Base-by-base conservation (phyloP, 2,797 vertebrate species). In the Coreius guichenoti region DNA sequence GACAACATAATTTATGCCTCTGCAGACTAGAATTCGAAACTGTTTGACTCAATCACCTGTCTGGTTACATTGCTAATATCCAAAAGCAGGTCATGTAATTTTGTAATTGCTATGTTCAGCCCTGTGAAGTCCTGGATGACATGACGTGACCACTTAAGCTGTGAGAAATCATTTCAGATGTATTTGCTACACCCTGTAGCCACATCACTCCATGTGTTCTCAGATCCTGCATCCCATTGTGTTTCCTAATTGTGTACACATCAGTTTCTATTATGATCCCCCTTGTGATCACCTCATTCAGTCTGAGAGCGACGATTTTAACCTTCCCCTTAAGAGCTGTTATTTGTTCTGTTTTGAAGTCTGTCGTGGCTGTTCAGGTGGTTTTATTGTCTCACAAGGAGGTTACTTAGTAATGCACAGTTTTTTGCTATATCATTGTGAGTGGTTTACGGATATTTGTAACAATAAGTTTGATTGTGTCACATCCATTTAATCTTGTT, bases 31-130 rank as follows among this genome's bases (percentile, higher is more conserved):
- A 73, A 74, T 80, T 33, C 31, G 9, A 85, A 74, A 65, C 68
- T 17, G 16, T 43, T 80, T 36, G 54, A 36, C 45, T 74, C 17
- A 31, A n/a, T 54, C 69, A 80, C 69, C 77, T 73, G 39, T 33
- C 70, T 56, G 72, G 65, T 76, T 73, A 43, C 83, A 77, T 78
- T 85, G 73, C 75, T 87, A 39, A 39, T 70, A 58, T 84, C 26
- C 63, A n/a, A 84, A 75, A 80, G 36, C 67, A 63, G 7, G 82
- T 54, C 26, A 4, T 61, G 56, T 78, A 54, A 78, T 87, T 87
- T 69, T 0, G 13, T 81, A 84, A 84, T 78, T 74, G n/a, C 76
- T 67, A 54, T n/a, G 17, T 74, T 39, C 36, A 47, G 14, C 16
- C 16, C 36, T 63, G 68, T 80, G 68, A 65, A 80, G 39, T 65